Base-by-base conservation (phyloP, 2,888 invertebrate genomes). In the Poecilus cupreus region DNA sequence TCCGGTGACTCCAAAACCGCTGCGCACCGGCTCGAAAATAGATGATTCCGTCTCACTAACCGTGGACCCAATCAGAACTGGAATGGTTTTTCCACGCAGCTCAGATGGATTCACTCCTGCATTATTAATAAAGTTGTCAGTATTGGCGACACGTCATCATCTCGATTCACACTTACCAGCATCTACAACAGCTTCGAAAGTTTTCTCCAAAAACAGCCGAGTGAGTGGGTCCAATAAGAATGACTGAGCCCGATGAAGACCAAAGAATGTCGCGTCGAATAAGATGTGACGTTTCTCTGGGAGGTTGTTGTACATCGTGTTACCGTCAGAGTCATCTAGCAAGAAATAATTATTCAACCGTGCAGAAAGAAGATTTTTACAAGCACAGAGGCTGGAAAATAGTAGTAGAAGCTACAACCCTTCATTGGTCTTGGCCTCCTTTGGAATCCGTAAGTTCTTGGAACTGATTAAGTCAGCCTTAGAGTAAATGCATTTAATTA, bases 1-100 rank as follows among this genome's bases (percentile, higher is more conserved):
- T 0, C 94, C 94, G 77, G 93, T 92, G 85, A 94, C 90, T 74
- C 92, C 92, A 88, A 94, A 94, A 32, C 94, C 94, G 84, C 90
- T 90, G 0, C 90, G 88, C 68, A 86, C 88, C 60, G 84, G 91
- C 87, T 89, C 92, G 89, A 84, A 91, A 90, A 87, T 92, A 8
- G 88, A 83, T 82, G 88, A 88, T 83, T 90, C 90, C 57, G 90
- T 89, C 83, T 90, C 91, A 64, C 89, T 89, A 32, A 90, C 86
- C 6, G 88, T 86, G 0, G 90, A 89, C 6, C 88, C 89, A 84
- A 89, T 88, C 76, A 88, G 89, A 11, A 89, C 89, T 8, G 89
- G 89, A 26, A 90, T 87, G 77, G 88, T 87, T 81, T 87, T 87
- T 5, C 90, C 90, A 84, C 88, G 86, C 2, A 91, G 82, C 43